Base-by-base conservation (phyloP, 2,797 vertebrate genomes). In the Pelochelys cantorii region DNA sequence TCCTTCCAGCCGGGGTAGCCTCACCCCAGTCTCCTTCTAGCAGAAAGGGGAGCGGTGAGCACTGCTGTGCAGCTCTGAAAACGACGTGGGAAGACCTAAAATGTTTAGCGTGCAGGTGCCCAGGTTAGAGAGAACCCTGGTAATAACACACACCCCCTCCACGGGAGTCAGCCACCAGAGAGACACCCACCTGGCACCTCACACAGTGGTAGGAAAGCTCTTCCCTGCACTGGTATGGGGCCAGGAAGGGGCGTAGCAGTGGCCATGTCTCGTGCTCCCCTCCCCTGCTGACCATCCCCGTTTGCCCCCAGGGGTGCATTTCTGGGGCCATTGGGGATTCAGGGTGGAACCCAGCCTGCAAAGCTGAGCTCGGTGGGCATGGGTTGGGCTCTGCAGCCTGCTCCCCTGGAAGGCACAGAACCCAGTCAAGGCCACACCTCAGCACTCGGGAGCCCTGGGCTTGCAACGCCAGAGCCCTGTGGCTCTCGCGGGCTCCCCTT, bases 241-340 rank as follows among this genome's bases (percentile, higher is more conserved):
- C 2, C 7, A 7, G 14, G 31, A 65, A 71, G n/a, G 68, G 68
- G 34, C 17, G 4, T 37, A 18, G 65, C 68, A 17, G 23, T 5
- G 2, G 37, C 71, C 5, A 11, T 22, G 71, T 18, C 20, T 22
- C 5, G 71, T 22, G 22, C 23, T 34, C 18, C 3, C 4, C 48
- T n/a, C 29, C 62, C 37, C 37, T 2, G 3, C 15, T 3, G 2
- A 2, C 20, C 37, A 6, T 27, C 25, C 25, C 23, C 1, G 57
- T 25, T 59, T 59, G 57, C 25, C 57, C 57, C 11, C 11, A 59
- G 9, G 25, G 10, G 25, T 27, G 11, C 11, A 14, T 29, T 29
- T 62, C 12, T 5, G 27, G 59, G 59, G 59, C 27, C 12, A 13
- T 29, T 14, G 11, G 27, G 59, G 4, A 29, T 14, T 29, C 62